A percentile compares a stretch with the other conserved stretches of the same genome.
Conservation (phyloP, 2,888 invertebrate genomes). For the Syritta pipiens region DNA sequence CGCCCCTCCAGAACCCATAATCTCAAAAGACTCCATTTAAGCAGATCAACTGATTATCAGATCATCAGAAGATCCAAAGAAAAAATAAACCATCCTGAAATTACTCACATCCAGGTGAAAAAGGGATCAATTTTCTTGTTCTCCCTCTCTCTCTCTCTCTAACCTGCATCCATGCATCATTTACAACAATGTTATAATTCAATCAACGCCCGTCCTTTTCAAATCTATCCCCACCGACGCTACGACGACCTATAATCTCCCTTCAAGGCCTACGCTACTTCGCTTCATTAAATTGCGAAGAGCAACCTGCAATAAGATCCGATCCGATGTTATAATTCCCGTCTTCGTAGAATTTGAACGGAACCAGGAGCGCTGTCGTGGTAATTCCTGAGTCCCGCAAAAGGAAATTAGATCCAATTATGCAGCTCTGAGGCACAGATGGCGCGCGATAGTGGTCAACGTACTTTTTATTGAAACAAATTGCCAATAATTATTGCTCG, state of each 20-base stretch:
- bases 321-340: constrained; percentile 49
- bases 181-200: not conserved
- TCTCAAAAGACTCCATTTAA: no score
- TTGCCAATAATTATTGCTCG: constrained; percentile 61
- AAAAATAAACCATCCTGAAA: no score
- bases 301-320: constrained; percentile 40
- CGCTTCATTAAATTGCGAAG: no score
- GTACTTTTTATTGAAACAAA: constrained; percentile 66
- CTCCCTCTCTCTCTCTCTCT: no score
- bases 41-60: no score
- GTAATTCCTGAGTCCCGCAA: constrained; percentile 32
- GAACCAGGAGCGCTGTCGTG: constrained; percentile 33
- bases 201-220: not conserved
- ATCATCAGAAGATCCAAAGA: no score
- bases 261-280: constrained; percentile 8
- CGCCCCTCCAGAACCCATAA: no score
- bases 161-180: not conserved
- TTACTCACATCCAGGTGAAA: no score
- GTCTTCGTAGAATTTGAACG: constrained; percentile 28
- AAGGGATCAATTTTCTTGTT: no score
- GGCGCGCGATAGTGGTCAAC: constrained; percentile 39
- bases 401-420: constrained; percentile 55
- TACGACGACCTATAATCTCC: constrained; percentile 20
- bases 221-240: not conserved
- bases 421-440: constrained; percentile 34